A percentile compares a stretch with the other conserved stretches of the same genome.
Evolutionary conservation across 2,888 invertebrate genomes (phyloP).

Genomic region (Lutraria lutraria): DNA sequence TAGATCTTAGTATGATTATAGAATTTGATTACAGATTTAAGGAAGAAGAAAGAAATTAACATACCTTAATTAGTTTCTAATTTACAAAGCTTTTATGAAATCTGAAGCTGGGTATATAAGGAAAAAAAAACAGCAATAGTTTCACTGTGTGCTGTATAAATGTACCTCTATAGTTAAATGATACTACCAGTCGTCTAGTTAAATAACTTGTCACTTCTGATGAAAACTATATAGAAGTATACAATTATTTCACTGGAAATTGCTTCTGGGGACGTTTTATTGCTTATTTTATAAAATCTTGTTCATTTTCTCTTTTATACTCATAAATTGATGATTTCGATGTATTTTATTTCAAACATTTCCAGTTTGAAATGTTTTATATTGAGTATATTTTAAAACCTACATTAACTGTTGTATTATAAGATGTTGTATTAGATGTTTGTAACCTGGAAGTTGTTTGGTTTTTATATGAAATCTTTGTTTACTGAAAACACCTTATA

Average conservation of each 20-base stretch:
- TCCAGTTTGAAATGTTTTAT: neutral
- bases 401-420: too few relatives aligned
- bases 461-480: too few relatives aligned
- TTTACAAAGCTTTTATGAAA: slow-evolving; percentile 45
- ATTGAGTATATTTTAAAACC: too few relatives aligned
- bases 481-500: too few relatives aligned
- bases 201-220: slow-evolving; percentile 5
- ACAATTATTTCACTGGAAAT: neutral
- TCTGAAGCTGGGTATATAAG: neutral
- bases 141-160: neutral
- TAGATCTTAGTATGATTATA: slow-evolving; percentile 55
- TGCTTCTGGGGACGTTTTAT: neutral
- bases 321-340: neutral
- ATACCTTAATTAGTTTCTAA: slow-evolving; percentile 44
- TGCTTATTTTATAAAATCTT: neutral
- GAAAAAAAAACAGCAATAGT: neutral
- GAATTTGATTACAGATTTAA: slow-evolving; percentile 51
- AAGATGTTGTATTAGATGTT: too few relatives aligned
- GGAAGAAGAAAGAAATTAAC: slow-evolving; percentile 37
- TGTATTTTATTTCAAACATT: neutral
- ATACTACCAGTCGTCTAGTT: neutral
- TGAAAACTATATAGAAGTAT: neutral
- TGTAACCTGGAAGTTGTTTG: too few relatives aligned
- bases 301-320: neutral
- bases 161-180: neutral